Conservation (phyloP, 1,140 invertebrate genomes). For the Paraescarpia echinospica region DNA sequence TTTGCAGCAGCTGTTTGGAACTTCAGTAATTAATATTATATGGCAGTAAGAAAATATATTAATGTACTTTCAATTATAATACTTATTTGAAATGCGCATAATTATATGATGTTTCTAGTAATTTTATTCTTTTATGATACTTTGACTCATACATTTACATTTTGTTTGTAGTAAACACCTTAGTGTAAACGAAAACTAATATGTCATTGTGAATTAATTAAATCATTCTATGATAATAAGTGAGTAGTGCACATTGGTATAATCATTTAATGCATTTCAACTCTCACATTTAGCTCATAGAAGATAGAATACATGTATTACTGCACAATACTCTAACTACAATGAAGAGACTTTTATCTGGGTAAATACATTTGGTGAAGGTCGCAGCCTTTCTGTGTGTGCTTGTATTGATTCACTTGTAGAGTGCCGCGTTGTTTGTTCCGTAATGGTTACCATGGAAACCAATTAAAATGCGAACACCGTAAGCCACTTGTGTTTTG, state of each 20-base stretch:
- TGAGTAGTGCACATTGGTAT: neutral
- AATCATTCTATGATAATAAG: neutral
- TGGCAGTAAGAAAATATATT: neutral
- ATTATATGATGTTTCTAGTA: neutral
- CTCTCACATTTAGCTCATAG: neutral
- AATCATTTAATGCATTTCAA: neutral
- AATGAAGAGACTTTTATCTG: neutral
- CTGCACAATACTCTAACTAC: neutral
- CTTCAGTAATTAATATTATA: neutral
- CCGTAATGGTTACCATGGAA: neutral
- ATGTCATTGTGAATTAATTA: neutral
- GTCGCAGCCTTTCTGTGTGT: neutral
- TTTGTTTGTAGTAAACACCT: neutral
- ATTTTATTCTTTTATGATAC: neutral
- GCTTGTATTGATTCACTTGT: neutral
- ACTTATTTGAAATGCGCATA: neutral
- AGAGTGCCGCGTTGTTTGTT: neutral
- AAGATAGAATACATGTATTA: neutral
- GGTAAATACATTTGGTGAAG: neutral
- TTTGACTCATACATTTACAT: neutral
- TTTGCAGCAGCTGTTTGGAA: no score
- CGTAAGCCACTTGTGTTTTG: neutral
- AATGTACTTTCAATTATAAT: neutral
- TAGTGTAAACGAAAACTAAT: neutral
- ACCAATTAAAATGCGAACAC: neutral